Evolutionary conservation across 2,797 vertebrate species (phyloP).

Genomic region (Pygocentrus nattereri): DNA sequence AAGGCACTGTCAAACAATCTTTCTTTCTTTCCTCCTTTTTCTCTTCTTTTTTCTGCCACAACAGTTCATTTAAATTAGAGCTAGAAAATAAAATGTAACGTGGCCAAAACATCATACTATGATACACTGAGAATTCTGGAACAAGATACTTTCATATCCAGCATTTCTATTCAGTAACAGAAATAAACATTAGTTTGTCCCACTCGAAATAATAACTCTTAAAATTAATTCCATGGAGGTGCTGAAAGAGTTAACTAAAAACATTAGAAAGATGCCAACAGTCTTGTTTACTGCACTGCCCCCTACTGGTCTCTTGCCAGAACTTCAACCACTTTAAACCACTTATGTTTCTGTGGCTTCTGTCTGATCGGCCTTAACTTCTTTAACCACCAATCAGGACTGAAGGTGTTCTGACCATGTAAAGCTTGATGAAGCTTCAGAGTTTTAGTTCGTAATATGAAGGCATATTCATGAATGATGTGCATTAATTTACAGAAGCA

Average conservation of each 20-base stretch:
- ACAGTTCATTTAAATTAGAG: not conserved
- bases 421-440: not conserved
- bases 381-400: conserved; percentile 44
- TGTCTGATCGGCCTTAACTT: conserved; percentile 35
- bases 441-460: conserved; percentile 36
- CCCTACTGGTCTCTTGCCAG: conserved; percentile 54
- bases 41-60: not conserved
- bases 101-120: not conserved
- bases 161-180: not conserved
- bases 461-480: conserved; percentile 45
- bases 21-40: not conserved
- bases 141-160: not conserved
- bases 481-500: conserved; percentile 43
- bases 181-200: not conserved
- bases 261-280: not conserved
- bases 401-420: conserved; percentile 26
- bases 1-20: conserved; percentile 36
- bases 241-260: conserved; percentile 57
- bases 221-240: not conserved
- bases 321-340: conserved; percentile 34
- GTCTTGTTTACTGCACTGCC: conserved; percentile 63
- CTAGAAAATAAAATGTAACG: not conserved
- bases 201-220: not conserved
- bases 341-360: conserved; percentile 9
- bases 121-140: not conserved